Conservation (phyloP, 2,797 vertebrate species). For the Phaenicophaeus curvirostris region DNA sequence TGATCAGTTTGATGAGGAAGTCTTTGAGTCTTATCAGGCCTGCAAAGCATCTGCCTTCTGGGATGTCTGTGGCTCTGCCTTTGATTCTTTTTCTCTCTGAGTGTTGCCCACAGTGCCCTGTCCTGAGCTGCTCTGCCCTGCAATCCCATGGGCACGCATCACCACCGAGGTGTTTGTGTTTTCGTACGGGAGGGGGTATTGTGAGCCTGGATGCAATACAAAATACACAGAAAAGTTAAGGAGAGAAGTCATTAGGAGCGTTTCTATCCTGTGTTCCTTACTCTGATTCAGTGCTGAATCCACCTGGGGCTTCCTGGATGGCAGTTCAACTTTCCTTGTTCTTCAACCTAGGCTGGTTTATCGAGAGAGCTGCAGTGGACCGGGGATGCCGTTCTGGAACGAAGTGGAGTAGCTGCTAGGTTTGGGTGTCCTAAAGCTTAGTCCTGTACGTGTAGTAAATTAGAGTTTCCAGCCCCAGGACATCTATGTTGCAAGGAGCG, state of each 20-base stretch:
- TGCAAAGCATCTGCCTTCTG: not conserved
- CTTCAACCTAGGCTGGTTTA: not conserved
- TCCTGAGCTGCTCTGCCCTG: too few species aligned
- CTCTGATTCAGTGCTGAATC: not conserved
- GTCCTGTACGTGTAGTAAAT: not conserved
- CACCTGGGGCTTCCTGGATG: not conserved
- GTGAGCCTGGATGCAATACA: rapidly evolving
- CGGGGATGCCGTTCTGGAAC: not conserved
- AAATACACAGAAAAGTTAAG: not conserved
- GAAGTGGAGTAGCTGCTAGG: not conserved
- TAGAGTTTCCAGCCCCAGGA: not conserved
- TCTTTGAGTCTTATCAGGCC: not conserved
- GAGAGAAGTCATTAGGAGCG: not conserved
- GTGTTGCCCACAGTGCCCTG: too few species aligned
- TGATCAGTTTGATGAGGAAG: not conserved
- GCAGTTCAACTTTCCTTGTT: not conserved
- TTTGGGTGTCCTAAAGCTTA: not conserved
- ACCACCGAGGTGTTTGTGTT: too few species aligned
- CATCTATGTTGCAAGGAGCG: not conserved
- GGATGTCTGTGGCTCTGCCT: too few species aligned
- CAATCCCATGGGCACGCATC: too few species aligned
- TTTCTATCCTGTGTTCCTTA: not conserved
- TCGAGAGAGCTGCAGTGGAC: not conserved
- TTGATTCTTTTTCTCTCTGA: too few species aligned
- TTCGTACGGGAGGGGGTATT: too few species aligned